Evolutionary conservation across 2,797 vertebrate genomes (phyloP).

Genomic region (Tinamus major): DNA sequence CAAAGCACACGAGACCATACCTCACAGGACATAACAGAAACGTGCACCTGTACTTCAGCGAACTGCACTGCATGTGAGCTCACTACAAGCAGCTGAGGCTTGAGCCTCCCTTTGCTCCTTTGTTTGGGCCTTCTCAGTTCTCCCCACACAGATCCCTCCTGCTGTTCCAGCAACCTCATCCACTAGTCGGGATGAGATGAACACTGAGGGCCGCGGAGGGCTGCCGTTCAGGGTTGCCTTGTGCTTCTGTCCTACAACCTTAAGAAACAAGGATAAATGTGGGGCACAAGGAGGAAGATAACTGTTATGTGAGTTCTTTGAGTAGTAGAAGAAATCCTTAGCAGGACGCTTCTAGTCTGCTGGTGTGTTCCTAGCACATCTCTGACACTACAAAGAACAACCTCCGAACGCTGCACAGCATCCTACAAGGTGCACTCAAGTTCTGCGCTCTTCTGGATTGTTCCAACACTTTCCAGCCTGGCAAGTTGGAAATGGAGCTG

Average conservation of each 20-base stretch:
- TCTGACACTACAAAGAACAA: not conserved
- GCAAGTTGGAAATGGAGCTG: not conserved
- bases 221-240: not conserved
- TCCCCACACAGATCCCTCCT: not conserved
- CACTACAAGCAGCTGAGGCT: not conserved
- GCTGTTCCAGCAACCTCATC: not conserved
- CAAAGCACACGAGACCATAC: not conserved
- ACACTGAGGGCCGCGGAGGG: not conserved
- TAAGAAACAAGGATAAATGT: not conserved
- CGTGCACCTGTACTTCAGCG: not conserved
- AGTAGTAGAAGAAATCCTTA: not conserved
- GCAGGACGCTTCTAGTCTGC: not conserved
- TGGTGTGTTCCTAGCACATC: fast-evolving
- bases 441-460: not conserved
- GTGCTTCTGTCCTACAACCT: not conserved
- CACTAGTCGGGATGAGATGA: not conserved
- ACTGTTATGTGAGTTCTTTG: not conserved
- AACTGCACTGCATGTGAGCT: not conserved
- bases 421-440: fast-evolving
- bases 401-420: not conserved
- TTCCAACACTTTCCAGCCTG: not conserved
- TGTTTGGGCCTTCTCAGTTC: not conserved
- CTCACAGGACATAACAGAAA: not conserved
- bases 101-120: not conserved
- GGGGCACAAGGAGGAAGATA: not conserved